Conservation (phyloP, 2,113 vertebrate species). For the Ptyas mucosa region DNA sequence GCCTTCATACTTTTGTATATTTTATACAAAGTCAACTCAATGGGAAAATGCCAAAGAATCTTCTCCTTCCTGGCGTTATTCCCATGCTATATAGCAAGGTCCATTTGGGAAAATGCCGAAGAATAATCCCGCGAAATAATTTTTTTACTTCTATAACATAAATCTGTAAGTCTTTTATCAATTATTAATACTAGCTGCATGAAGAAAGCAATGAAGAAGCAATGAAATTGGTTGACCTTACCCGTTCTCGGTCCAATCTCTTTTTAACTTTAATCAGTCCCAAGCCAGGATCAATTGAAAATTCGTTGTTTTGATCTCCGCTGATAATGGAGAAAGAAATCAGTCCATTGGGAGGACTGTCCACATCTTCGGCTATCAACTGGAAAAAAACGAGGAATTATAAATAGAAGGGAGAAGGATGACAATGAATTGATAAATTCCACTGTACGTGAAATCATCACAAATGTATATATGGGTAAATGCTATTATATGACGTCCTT, state of each 20-base stretch:
- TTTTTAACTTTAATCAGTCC: constrained; percentile 93
- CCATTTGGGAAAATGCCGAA: neutral
- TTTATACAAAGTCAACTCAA: too few species aligned
- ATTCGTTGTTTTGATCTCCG: constrained; percentile 88
- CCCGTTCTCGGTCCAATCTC: constrained; percentile 90
- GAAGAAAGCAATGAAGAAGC: constrained; percentile 9
- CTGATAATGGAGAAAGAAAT: constrained; percentile 87
- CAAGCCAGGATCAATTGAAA: constrained; percentile 83
- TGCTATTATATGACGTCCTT: neutral
- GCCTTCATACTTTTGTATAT: too few species aligned
- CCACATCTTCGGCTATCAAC: constrained; percentile 90
- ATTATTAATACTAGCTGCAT: neutral
- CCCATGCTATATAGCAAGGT: neutral
- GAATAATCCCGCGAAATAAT: neutral
- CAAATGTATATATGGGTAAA: neutral
- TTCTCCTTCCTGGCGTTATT: neutral
- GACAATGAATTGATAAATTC: neutral
- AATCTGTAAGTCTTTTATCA: constrained; percentile 14
- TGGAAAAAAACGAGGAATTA: constrained; percentile 29
- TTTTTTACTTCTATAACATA: neutral
- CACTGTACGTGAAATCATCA: neutral
- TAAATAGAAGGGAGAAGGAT: constrained; percentile 19
- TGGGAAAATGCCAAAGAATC: constrained; percentile 6
- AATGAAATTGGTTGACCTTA: constrained; percentile 63
- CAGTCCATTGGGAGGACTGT: constrained; percentile 86